A percentile compares a stretch with the other conserved stretches of the same genome.
These are phyloP conservation scores for Leptinotarsa haldemani DNA, from an alignment of 2,888 invertebrate genomes.

Conservation along the genomic window DNA sequence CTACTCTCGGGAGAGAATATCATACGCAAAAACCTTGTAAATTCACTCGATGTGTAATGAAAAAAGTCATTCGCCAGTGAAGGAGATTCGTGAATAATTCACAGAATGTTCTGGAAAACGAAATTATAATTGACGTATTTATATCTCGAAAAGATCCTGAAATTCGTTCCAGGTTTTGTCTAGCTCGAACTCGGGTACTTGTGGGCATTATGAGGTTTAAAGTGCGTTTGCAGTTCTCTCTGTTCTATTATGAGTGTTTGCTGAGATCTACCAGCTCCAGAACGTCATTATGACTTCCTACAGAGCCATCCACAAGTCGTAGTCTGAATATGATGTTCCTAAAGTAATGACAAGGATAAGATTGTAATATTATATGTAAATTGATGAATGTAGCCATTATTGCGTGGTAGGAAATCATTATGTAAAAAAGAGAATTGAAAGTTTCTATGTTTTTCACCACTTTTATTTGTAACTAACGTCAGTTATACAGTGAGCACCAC, in stretches of 20 bases:
- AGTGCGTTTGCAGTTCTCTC: not conserved
- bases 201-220: not conserved
- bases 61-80: constrained; percentile 23
- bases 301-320: not conserved
- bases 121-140: constrained; percentile 7
- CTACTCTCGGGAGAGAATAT: constrained; percentile 41
- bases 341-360: too few relatives aligned
- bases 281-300: too few relatives aligned
- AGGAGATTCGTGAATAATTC: constrained; percentile 25
- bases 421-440: too few relatives aligned
- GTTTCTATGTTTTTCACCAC: too few relatives aligned
- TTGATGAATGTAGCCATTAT: too few relatives aligned
- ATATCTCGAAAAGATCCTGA: not conserved
- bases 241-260: too few relatives aligned
- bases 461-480: too few relatives aligned
- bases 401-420: too few relatives aligned
- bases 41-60: constrained; percentile 22
- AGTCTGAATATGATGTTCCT: not conserved
- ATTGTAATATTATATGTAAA: too few relatives aligned
- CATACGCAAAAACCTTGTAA: constrained; percentile 42
- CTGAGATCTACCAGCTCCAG: too few relatives aligned
- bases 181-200: not conserved
- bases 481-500: too few relatives aligned
- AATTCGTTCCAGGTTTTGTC: constrained; percentile 3
- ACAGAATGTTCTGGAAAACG: constrained; percentile 8